Evolutionary conservation across 2,888 invertebrate species (phyloP).

Genomic region (Sclerodermus sp.): DNA sequence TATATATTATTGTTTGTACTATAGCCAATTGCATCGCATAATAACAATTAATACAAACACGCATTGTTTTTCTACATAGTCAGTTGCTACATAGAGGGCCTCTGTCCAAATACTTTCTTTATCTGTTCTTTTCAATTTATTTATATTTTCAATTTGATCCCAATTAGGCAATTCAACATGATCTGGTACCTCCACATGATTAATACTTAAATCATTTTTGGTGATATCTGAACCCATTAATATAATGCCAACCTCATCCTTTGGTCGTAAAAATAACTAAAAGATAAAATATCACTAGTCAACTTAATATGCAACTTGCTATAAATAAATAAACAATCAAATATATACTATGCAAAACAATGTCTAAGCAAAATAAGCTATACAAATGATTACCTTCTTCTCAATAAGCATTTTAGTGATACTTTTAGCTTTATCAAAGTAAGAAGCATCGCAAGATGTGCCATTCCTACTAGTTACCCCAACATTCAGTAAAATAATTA

Average conservation of each 20-base stretch:
- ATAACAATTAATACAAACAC: slow-evolving; percentile 23
- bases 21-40: no score
- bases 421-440: slow-evolving; percentile 33
- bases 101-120: slow-evolving; percentile 32
- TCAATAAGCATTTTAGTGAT: slow-evolving; percentile 24
- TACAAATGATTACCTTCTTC: slow-evolving; percentile 30
- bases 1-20: no score
- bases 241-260: slow-evolving; percentile 34
- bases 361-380: slow-evolving; percentile 4
- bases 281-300: slow-evolving; percentile 2
- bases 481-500: slow-evolving; percentile 30
- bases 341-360: no score
- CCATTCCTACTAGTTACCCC: slow-evolving; percentile 18
- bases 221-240: slow-evolving; percentile 29
- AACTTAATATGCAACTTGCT: neutral
- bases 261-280: slow-evolving; percentile 37
- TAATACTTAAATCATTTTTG: slow-evolving; percentile 21
- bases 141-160: slow-evolving; percentile 27
- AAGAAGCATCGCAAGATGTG: slow-evolving; percentile 13
- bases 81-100: slow-evolving; percentile 24
- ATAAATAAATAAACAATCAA: neutral
- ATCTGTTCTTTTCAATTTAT: slow-evolving; percentile 17
- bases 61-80: slow-evolving; percentile 22
- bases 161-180: slow-evolving; percentile 26
- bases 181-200: slow-evolving; percentile 25